A percentile compares a stretch with the other conserved stretches of the same genome.
Evolutionary conservation across 2,797 vertebrate genomes (phyloP).

Genomic region (Sciaenops ocellatus): DNA sequence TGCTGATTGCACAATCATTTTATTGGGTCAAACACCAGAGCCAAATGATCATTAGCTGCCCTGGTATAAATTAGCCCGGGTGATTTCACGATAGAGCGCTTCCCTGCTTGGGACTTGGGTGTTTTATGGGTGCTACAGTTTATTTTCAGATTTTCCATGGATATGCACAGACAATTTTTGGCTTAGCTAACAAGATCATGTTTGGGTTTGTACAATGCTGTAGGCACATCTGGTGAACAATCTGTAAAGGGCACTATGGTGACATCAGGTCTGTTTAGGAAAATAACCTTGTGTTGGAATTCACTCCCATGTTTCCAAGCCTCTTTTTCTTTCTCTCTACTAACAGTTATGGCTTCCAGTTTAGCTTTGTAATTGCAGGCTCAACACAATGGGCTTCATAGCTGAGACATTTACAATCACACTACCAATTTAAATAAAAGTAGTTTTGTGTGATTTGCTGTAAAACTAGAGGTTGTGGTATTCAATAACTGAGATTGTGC

Average conservation of each 20-base stretch:
- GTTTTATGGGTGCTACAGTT: slow-evolving; percentile 21
- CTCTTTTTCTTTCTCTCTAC: neutral
- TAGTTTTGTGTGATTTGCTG: neutral
- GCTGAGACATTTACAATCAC: slow-evolving; percentile 16
- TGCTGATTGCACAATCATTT: slow-evolving; percentile 27
- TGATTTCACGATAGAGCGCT: slow-evolving; percentile 17
- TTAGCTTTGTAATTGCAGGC: neutral
- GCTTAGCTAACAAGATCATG: slow-evolving; percentile 19
- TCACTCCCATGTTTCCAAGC: slow-evolving; percentile 15
- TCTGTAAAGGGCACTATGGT: neutral
- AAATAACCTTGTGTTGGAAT: slow-evolving; percentile 28
- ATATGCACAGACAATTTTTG: slow-evolving; percentile 17
- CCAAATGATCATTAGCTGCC: slow-evolving; percentile 39
- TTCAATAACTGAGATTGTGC: neutral
- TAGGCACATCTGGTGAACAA: slow-evolving; percentile 36
- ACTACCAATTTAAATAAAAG: neutral
- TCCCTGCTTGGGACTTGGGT: neutral
- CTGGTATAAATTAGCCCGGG: slow-evolving; percentile 25
- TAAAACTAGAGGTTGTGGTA: neutral
- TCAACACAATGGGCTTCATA: neutral
- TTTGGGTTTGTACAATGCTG: slow-evolving; percentile 34
- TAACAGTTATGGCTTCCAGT: neutral
- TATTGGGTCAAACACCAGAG: slow-evolving; percentile 40
- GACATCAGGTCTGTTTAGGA: slow-evolving; percentile 45
- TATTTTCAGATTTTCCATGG: slow-evolving; percentile 28